Evolutionary conservation across 2,113 vertebrate species (phyloP), one percentile per base, ranked within the genome.

Genomic region (Taxidea taxus): DNA sequence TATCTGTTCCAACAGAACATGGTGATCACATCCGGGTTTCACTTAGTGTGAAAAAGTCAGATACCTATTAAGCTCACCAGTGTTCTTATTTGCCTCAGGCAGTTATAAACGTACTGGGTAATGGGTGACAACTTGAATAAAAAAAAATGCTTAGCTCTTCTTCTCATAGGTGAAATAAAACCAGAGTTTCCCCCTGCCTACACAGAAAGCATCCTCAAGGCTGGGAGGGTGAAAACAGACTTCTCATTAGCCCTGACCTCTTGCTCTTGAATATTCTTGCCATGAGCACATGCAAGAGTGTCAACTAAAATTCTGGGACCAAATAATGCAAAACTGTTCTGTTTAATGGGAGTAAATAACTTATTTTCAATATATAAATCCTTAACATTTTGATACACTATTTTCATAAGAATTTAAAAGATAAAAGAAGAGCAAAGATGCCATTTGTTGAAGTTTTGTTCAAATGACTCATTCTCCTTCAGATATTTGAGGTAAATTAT

Each of bases 351-450:
- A 92, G 27, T n/a, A 51, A 92, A 66, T 68, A 16, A 64, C 25
- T 66, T 47, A 62, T 21, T 90, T 85, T 93, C n/a, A 87, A 58
- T 15, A 44, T 68, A 25, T 23, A 20, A 27, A n/a, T 51, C 66
- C 60, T 47, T 11, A 88, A 70, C 7, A 7, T 14, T 83, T 89
- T 89, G 42, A 37, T 15, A 47, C 21, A 3, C 13, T 85, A 47
- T 47, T 62, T 92, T 91, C 37, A 87, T 34, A 83, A 75, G 14
- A 96, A 58, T 80, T 54, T 66, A 86, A 68, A 74, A 70, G 16
- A 54, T 0, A 62, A 21, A 51, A 91, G 8, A 64, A 34, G 20
- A 44, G 74, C 7, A 27, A 68, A 68, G 21, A 70, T 64, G 5
- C 0, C 34, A n/a, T 23, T 68, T 58, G 60, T 44, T 49, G 2